Percentiles rank a stretch among this genome's conserved stretches.
phyloP scores from a whole-genome alignment of 2,113 vertebrate species.

The Apteryx mantelli region DNA sequence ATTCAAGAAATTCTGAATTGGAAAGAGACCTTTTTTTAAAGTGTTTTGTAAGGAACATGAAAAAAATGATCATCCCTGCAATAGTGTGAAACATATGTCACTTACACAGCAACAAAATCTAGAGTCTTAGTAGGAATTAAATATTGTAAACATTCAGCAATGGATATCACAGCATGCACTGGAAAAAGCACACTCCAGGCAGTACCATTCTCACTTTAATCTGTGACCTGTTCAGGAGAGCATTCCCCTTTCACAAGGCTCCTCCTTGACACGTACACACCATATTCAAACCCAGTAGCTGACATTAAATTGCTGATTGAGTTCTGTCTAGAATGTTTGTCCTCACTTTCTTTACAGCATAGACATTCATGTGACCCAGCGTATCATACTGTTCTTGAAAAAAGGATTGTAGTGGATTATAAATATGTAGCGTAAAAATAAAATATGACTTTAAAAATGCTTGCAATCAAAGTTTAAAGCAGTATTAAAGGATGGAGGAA shows the following conservation, averaged over 20 bases:
- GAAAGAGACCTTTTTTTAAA: not conserved
- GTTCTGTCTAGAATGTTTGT: not conserved
- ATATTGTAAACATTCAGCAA: not conserved
- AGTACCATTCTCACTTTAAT: not conserved
- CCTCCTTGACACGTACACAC: not conserved
- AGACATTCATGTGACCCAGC: not conserved
- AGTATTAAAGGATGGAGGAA: constrained; percentile 4
- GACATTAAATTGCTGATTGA: not conserved
- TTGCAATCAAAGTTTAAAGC: constrained; percentile 5
- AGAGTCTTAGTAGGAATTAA: not conserved
- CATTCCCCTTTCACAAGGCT: not conserved
- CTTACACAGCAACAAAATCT: not conserved
- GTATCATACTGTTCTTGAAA: not conserved
- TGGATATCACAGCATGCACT: not conserved
- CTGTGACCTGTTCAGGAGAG: not conserved
- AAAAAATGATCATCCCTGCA: not conserved
- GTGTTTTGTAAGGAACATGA: not conserved
- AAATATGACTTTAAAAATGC: not conserved
- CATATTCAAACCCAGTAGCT: not conserved
- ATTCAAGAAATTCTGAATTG: not conserved
- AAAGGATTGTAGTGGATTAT: not conserved
- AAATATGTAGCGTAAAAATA: not conserved
- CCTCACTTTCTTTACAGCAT: not conserved
- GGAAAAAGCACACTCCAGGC: not conserved
- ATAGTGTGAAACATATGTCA: not conserved